Conservation (phyloP, 2,888 invertebrate species). For the Scelioninae gen. 1 region DNA sequence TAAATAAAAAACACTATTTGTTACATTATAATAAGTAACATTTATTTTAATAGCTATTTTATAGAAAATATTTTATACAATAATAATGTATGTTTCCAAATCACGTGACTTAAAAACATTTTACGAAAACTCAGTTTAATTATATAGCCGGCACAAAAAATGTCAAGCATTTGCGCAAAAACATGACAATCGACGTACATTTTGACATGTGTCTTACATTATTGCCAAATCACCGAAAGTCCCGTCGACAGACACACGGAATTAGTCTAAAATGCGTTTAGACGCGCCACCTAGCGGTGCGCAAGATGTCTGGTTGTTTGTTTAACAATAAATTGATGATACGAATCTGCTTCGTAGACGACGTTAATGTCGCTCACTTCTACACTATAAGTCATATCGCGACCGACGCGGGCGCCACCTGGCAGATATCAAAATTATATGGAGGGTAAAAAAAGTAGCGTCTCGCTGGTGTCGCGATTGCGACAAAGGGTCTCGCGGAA, state of each 20-base stretch:
- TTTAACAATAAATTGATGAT: slow-evolving; percentile 15
- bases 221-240: not conserved
- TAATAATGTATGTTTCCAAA: too few relatives aligned
- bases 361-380: not conserved
- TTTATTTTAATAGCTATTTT: too few relatives aligned
- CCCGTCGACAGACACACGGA: slow-evolving; percentile 28
- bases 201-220: too few relatives aligned
- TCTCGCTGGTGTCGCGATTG: not conserved
- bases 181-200: too few relatives aligned
- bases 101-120: too few relatives aligned
- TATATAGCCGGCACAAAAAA: too few relatives aligned
- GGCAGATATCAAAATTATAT: slow-evolving; percentile 30
- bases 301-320: slow-evolving; percentile 1
- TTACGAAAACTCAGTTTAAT: too few relatives aligned
- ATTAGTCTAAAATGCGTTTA: slow-evolving; percentile 34
- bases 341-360: not conserved
- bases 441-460: slow-evolving; percentile 22
- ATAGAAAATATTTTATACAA: too few relatives aligned
- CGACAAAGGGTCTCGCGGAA: not conserved
- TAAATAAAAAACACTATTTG: too few relatives aligned
- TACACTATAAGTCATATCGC: not conserved
- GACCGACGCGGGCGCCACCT: not conserved
- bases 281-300: slow-evolving; percentile 23
- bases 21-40: too few relatives aligned
- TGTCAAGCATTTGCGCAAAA: too few relatives aligned